These are phyloP conservation scores for Apodemia zela DNA, from an alignment of 2,888 invertebrate genomes.

Conservation along the genomic window DNA sequence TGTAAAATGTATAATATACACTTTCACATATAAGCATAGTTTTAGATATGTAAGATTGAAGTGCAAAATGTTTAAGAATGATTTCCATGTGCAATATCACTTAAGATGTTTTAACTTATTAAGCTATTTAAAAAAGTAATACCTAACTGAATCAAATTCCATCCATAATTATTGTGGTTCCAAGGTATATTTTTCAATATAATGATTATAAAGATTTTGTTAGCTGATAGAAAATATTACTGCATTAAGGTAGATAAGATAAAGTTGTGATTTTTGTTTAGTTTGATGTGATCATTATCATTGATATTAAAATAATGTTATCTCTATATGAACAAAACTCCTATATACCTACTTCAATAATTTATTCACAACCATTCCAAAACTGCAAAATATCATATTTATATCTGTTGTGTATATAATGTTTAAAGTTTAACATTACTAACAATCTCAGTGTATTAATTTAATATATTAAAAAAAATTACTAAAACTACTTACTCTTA, in stretches of 20 bases:
- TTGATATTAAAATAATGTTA: not conserved
- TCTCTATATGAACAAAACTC: not conserved
- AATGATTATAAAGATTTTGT: not conserved
- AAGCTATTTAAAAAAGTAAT: not conserved
- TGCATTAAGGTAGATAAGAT: conserved; percentile 14
- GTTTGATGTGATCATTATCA: conserved; percentile 9
- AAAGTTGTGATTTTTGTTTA: conserved; percentile 18
- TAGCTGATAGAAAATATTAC: conserved; percentile 4
- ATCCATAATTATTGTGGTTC: not conserved
- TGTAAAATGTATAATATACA: not conserved
- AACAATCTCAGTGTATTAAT: conserved; percentile 4
- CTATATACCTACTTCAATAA: not conserved
- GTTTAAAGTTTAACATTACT: not conserved
- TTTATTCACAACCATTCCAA: conserved; percentile 11
- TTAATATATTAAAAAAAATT: conserved; percentile 18
- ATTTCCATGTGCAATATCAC: not conserved
- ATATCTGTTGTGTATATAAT: not conserved
- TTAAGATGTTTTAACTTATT: not conserved
- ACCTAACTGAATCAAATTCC: not conserved
- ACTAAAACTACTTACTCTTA: conserved; percentile 67
- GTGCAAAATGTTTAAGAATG: not conserved
- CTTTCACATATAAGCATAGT: not conserved
- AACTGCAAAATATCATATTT: not conserved
- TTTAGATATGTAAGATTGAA: conserved; percentile 4
- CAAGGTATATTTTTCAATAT: not conserved